phyloP scores from a whole-genome alignment of 2,113 vertebrate genomes.

The Dendropsophus ebraccatus region DNA sequence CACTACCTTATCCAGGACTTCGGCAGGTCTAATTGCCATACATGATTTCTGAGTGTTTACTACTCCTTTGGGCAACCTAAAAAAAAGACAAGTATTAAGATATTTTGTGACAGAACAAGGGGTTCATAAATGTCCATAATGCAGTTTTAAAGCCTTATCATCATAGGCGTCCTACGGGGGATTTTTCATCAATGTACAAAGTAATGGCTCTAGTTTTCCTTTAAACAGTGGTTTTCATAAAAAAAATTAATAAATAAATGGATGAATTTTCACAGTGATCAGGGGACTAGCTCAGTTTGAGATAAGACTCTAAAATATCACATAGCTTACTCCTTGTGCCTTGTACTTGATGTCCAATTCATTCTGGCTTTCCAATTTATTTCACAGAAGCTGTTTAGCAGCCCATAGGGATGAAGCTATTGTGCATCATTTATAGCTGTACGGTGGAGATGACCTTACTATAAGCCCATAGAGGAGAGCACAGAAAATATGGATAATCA shows the following conservation, averaged over 20 bases:
- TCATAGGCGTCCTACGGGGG: not conserved
- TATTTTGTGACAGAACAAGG: not conserved
- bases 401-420: not conserved
- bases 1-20: too few species aligned
- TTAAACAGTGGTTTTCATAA: not conserved
- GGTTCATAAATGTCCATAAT: not conserved
- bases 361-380: constrained; percentile 7
- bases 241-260: not conserved
- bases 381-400: not conserved
- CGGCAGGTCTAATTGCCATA: too few species aligned
- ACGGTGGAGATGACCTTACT: not conserved
- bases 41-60: too few species aligned
- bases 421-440: not conserved
- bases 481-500: not conserved
- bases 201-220: not conserved
- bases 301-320: constrained; percentile 1
- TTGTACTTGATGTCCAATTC: not conserved
- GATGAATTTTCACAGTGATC: not conserved
- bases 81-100: not conserved
- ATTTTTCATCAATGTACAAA: not conserved
- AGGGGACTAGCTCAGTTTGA: not conserved
- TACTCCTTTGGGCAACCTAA: too few species aligned
- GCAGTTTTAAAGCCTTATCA: not conserved
- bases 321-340: not conserved
- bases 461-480: not conserved